Conservation (phyloP, 1,140 invertebrate genomes). For the Zaprionus taronus region DNA sequence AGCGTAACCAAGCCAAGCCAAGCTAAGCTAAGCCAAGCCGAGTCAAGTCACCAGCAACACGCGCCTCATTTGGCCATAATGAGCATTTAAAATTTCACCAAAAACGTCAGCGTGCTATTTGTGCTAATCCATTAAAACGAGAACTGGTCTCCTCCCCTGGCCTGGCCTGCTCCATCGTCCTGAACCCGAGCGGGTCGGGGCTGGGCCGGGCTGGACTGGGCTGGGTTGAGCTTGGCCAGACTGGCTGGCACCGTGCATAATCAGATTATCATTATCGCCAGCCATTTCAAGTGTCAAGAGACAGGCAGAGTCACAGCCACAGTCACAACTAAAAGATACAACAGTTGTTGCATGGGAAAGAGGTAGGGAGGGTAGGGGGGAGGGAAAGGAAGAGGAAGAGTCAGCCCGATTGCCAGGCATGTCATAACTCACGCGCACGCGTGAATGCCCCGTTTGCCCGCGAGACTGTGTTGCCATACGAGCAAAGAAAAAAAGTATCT, state of each 20-base stretch:
- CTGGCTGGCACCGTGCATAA: conserved; percentile 66
- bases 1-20: conserved; percentile 23
- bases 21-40: conserved; percentile 21
- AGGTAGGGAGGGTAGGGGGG: background rate
- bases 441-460: conserved; percentile 39
- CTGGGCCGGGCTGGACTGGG: background rate
- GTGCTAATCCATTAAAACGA: conserved; percentile 60
- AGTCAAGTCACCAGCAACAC: conserved; percentile 29
- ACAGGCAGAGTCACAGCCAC: conserved; percentile 5
- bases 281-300: conserved; percentile 51
- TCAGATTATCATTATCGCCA: conserved; percentile 32
- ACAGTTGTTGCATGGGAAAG: background rate
- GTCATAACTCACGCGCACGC: conserved; percentile 77
- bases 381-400: conserved; percentile 12
- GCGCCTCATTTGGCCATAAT: conserved; percentile 71
- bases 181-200: background rate
- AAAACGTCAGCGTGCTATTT: conserved; percentile 59
- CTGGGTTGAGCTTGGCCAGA: conserved; percentile 53
- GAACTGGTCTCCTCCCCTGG: conserved; percentile 38
- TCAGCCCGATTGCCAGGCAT: conserved; percentile 34
- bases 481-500: conserved; percentile 42
- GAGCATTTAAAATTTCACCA: conserved; percentile 78
- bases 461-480: conserved; percentile 50
- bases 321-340: conserved; percentile 14
- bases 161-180: background rate